A percentile compares a stretch with the other conserved stretches of the same genome.
These are phyloP conservation scores for Tragelaphus buxtoni DNA, from an alignment of 2,113 vertebrate species.

Conservation along the genomic window DNA sequence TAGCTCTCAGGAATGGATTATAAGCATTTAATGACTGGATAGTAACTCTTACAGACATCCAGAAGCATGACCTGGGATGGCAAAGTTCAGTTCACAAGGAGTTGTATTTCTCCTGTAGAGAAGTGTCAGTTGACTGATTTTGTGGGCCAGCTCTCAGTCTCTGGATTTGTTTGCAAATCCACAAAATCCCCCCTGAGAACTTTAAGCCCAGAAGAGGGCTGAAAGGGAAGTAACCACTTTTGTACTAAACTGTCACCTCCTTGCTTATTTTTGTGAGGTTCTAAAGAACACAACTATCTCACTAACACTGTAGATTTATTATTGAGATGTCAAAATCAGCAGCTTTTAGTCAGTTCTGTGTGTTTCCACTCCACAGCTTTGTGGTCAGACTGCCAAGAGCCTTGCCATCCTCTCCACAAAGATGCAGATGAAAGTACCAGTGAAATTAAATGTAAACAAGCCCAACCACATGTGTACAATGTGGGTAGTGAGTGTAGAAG, in stretches of 20 bases:
- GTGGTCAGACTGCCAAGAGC: not conserved
- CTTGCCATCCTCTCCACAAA: slow-evolving; percentile 57
- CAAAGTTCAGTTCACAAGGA: slow-evolving; percentile 62
- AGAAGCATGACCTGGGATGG: slow-evolving; percentile 53
- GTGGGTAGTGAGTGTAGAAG: not conserved
- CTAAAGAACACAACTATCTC: slow-evolving; percentile 61
- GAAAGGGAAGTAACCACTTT: slow-evolving; percentile 44
- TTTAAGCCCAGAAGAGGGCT: slow-evolving; percentile 20
- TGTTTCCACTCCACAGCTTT: slow-evolving; percentile 21
- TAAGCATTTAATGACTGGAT: slow-evolving; percentile 41
- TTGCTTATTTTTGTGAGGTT: slow-evolving; percentile 67
- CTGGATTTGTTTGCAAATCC: slow-evolving; percentile 64
- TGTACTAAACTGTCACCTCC: slow-evolving; percentile 67
- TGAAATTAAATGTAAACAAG: slow-evolving; percentile 39
- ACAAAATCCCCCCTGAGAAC: slow-evolving; percentile 35
- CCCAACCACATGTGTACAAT: not conserved
- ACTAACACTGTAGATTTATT: slow-evolving; percentile 73
- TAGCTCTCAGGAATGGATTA: slow-evolving; percentile 38
- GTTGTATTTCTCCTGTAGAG: slow-evolving; percentile 61
- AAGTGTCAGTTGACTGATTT: slow-evolving; percentile 40
- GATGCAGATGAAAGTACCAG: slow-evolving; percentile 40
- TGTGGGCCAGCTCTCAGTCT: slow-evolving; percentile 1
- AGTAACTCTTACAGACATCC: slow-evolving; percentile 43
- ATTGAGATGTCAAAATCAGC: slow-evolving; percentile 76
- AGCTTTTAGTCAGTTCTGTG: slow-evolving; percentile 47